These are phyloP conservation scores for Herminia tarsipennalis DNA, from an alignment of 2,888 invertebrate genomes.

Conservation along the genomic window DNA sequence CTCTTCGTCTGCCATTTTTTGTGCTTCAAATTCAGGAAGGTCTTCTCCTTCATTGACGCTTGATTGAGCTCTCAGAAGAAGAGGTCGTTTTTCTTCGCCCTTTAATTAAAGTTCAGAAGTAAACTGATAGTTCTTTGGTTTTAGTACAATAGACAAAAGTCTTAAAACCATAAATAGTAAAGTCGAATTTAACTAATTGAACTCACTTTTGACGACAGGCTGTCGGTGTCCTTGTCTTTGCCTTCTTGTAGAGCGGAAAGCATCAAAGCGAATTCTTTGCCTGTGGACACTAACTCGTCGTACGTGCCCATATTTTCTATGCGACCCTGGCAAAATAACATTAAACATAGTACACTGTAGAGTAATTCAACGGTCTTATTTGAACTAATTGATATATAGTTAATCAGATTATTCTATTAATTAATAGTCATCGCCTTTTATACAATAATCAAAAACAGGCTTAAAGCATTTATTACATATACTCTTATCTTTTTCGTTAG, in stretches of 20 bases:
- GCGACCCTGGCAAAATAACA: conserved; percentile 69
- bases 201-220: conserved; percentile 62
- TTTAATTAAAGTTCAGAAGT: too few relatives aligned
- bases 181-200: too few relatives aligned
- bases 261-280: conserved; percentile 86
- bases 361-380: too few relatives aligned
- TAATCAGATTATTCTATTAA: too few relatives aligned
- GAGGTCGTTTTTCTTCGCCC: conserved; percentile 59
- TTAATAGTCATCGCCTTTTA: too few relatives aligned
- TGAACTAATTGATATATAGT: neutral
- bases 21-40: conserved; percentile 65
- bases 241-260: conserved; percentile 73
- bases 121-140: too few relatives aligned
- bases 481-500: too few relatives aligned
- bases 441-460: too few relatives aligned
- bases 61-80: conserved; percentile 40
- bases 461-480: too few relatives aligned
- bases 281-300: conserved; percentile 81
- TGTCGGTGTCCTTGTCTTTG: conserved; percentile 71
- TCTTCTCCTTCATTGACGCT: conserved; percentile 61
- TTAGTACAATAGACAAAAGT: too few relatives aligned
- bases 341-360: neutral
- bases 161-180: too few relatives aligned
- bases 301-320: conserved; percentile 87
- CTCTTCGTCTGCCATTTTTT: conserved; percentile 71